These are phyloP conservation scores for Sciaenops ocellatus DNA, from an alignment of 2,797 vertebrate species.

Conservation along the genomic window DNA sequence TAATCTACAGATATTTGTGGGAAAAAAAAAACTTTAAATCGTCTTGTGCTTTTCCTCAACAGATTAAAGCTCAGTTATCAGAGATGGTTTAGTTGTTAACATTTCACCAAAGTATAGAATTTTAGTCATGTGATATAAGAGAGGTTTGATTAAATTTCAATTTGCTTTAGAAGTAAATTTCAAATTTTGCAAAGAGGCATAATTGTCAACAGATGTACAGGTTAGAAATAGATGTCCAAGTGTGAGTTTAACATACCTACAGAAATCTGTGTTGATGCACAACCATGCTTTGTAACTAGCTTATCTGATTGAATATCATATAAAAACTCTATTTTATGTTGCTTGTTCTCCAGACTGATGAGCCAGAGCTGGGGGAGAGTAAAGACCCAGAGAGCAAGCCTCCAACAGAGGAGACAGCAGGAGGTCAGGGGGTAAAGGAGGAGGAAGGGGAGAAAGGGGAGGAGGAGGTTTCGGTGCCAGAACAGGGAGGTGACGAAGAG, in stretches of 20 bases:
- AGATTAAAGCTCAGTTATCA: background rate
- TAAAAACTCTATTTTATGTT: background rate
- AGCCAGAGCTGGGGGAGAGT: slow-evolving; percentile 18
- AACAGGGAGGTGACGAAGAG: slow-evolving; percentile 35
- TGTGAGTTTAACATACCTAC: background rate
- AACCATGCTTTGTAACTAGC: background rate
- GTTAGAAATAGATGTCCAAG: background rate
- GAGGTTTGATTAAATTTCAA: background rate
- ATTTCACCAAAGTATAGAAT: background rate
- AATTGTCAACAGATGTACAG: background rate
- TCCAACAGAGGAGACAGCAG: slow-evolving; percentile 37
- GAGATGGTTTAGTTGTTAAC: background rate
- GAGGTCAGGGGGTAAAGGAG: slow-evolving; percentile 37
- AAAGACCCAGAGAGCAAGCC: slow-evolving; percentile 35
- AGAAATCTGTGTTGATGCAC: background rate
- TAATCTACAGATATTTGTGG: too few species aligned
- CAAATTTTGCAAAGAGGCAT: too few species aligned
- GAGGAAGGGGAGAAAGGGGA: slow-evolving; percentile 28
- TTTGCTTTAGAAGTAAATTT: too few species aligned
- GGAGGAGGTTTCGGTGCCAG: slow-evolving; percentile 35
- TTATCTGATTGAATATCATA: too few species aligned
- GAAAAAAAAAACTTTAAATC: too few species aligned
- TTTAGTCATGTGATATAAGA: background rate
- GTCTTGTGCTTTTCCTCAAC: background rate
- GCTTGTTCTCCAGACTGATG: slow-evolving; percentile 59